Conservation (phyloP, 2,888 invertebrate species). For the Ochropacha duplaris region DNA sequence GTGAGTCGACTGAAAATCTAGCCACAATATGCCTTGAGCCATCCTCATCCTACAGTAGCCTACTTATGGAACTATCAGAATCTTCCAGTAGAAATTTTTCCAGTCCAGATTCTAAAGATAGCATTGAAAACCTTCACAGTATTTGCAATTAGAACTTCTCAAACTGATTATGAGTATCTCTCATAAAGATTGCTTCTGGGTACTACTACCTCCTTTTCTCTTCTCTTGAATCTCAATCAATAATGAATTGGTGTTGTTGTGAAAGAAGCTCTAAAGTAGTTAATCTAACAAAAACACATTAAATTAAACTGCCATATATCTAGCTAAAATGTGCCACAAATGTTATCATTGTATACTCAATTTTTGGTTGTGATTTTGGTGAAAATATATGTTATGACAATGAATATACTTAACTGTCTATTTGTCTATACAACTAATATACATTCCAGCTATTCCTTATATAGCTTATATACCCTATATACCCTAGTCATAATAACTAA, state of each 20-base stretch:
- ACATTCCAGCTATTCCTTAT: conserved; percentile 34
- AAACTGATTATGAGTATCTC: neutral
- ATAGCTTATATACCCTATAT: too few species aligned
- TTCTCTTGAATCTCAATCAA: conserved; percentile 10
- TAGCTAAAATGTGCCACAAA: conserved; percentile 40
- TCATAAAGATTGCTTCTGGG: neutral
- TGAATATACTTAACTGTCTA: conserved; percentile 15
- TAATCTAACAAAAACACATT: neutral
- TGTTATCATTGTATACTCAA: conserved; percentile 47
- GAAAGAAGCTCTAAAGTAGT: neutral
- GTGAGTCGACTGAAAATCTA: conserved; percentile 80
- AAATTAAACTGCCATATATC: neutral
- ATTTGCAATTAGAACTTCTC: conserved; percentile 43
- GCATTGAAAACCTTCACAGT: conserved; percentile 57
- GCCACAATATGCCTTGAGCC: conserved; percentile 64
- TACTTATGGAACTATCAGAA: conserved; percentile 69
- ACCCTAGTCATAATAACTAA: conserved; percentile 51
- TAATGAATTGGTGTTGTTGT: conserved; percentile 12
- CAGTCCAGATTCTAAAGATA: conserved; percentile 65
- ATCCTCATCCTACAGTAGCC: conserved; percentile 73
- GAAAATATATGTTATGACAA: conserved; percentile 38
- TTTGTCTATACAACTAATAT: conserved; percentile 20
- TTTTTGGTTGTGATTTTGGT: conserved; percentile 73
- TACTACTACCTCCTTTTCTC: neutral
- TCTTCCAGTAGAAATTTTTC: conserved; percentile 67